Evolutionary conservation across 2,797 vertebrate species (phyloP).

Genomic region (Phalanger gymnotis): DNA sequence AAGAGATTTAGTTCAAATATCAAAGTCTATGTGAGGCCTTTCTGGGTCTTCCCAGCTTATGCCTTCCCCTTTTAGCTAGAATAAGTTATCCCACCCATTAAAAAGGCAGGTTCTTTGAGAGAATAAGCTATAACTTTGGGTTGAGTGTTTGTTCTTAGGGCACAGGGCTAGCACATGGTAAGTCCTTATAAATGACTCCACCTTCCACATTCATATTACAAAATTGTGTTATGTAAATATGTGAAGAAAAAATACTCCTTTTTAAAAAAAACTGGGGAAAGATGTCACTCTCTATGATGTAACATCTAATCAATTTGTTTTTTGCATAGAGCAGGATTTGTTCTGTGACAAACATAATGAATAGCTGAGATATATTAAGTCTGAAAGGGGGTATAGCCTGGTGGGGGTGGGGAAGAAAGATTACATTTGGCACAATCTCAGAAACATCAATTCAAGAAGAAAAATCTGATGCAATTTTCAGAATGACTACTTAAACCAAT

Average conservation of each 20-base stretch:
- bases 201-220: background rate
- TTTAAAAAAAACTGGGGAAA: slow-evolving; percentile 56
- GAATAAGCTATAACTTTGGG: background rate
- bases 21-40: background rate
- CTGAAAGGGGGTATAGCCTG: slow-evolving; percentile 50
- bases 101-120: background rate
- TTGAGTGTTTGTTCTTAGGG: background rate
- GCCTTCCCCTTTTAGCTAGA: background rate
- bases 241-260: background rate
- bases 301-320: slow-evolving; percentile 59
- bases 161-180: background rate
- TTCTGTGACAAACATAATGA: slow-evolving; percentile 63
- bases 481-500: slow-evolving; percentile 70
- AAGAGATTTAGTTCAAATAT: background rate
- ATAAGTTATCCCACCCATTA: background rate
- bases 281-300: slow-evolving; percentile 63
- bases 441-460: slow-evolving; percentile 73
- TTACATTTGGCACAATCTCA: slow-evolving; percentile 67
- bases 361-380: slow-evolving; percentile 64
- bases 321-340: slow-evolving; percentile 45
- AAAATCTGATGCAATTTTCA: slow-evolving; percentile 78
- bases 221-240: background rate
- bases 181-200: background rate
- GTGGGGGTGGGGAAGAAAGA: slow-evolving; percentile 62
- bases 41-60: background rate